Evolutionary conservation across 1,140 invertebrate genomes (phyloP), one percentile per base, ranked within the genome.

Genomic region (Apolygus lucorum): DNA sequence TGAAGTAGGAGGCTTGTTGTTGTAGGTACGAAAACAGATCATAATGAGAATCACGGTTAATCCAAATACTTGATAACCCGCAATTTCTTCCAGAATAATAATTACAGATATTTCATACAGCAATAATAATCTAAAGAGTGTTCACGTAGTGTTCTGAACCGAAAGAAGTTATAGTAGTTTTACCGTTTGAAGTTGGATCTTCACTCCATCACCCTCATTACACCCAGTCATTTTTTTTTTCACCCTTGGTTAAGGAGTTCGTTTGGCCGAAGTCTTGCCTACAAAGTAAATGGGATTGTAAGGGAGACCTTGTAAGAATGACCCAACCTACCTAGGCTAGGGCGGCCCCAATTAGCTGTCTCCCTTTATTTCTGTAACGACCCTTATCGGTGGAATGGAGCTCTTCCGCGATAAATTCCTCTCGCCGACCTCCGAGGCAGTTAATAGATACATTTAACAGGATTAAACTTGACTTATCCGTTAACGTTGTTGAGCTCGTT

Each of bases 401-500:
- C 54, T 22, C 22, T 22, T 21, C 22, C 54, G 54, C 54, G 54
- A 59, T 59, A 59, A 59, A 59, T 59, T 59, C 22, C 22, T 59
- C 54, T 24, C 54, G 13, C 22, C 11, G 11, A 21, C 54, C 22
- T 59, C 54, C 54, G 13, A 59, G 54, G 11, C 54, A 22, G 54
- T 59, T 59, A 59, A 59, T 59, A 59, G 54, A 59, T 59, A 59
- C 54, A 59, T 59, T 59, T 59, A 59, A 59, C 54, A 59, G 54
- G 54, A 59, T 59, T 59, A 59, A 59, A 59, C 54, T 59, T 59
- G 54, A 59, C 54, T 59, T 59, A 59, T 59, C 54, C 54, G 11
- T 21, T 24, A 11, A 22, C 11, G 54, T 24, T 59, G 54, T 59
- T 14, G 13, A 4, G 54, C 13, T 22, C 54, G 22, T 59, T 59